phyloP scores from a whole-genome alignment of 1,140 invertebrate genomes.

The Hydropsyche tenuis region DNA sequence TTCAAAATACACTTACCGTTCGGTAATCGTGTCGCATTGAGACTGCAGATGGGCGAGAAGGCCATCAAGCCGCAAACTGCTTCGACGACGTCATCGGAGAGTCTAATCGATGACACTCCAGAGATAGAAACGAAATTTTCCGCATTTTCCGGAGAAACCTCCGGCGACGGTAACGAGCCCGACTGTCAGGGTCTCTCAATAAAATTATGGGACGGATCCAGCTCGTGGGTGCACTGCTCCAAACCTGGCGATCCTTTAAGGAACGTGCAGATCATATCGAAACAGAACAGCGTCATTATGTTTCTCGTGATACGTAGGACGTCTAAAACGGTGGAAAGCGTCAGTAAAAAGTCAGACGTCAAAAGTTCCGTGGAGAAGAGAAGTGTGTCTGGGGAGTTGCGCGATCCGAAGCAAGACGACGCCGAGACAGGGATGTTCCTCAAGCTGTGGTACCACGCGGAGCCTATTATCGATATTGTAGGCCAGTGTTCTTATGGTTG shows the following conservation, averaged over 20 bases:
- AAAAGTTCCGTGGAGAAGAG: conserved; percentile 36
- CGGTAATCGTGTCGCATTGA: conserved; percentile 66
- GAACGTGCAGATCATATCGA: conserved; percentile 65
- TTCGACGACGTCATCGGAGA: conserved; percentile 22
- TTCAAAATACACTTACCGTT: conserved; percentile 70
- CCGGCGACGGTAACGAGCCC: conserved; percentile 43
- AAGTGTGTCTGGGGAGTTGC: conserved; percentile 34
- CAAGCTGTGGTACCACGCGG: conserved; percentile 63
- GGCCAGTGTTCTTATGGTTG: conserved; percentile 70
- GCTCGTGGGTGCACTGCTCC: conserved; percentile 65
- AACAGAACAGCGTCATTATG: conserved; percentile 63
- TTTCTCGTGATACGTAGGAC: conserved; percentile 52
- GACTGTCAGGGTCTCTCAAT: conserved; percentile 63
- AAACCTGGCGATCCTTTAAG: conserved; percentile 62
- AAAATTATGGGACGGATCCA: conserved; percentile 63
- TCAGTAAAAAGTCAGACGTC: conserved; percentile 28
- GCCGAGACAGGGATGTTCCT: conserved; percentile 58
- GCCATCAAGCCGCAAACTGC: conserved; percentile 42
- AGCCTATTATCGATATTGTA: conserved; percentile 63
- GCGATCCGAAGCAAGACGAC: conserved; percentile 35
- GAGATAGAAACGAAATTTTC: conserved; percentile 46
- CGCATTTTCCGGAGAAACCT: conserved; percentile 43
- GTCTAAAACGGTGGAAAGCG: conserved; percentile 7
- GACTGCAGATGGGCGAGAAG: conserved; percentile 63
- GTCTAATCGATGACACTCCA: conserved; percentile 27